These are phyloP conservation scores for Anthopleura sola DNA, from an alignment of 64 coral and sea anemone genomes.

Conservation along the genomic window DNA sequence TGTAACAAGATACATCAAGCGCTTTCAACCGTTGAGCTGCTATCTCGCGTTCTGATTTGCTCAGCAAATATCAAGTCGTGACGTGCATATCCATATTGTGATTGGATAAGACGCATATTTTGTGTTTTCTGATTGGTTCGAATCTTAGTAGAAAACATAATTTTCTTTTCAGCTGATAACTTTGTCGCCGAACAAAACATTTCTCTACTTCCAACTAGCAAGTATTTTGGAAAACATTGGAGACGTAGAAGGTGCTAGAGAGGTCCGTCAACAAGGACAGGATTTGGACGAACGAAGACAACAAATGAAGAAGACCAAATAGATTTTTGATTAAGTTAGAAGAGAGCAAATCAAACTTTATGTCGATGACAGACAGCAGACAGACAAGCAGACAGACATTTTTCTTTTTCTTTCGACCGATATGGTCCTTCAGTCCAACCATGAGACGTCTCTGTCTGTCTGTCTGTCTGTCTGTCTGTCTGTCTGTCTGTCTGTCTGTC, in stretches of 20 bases:
- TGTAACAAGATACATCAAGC: no score
- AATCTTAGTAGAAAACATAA: no score
- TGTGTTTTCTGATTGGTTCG: no score
- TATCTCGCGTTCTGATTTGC: no score
- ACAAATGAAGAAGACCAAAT: background rate
- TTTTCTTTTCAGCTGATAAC: conserved; percentile 23
- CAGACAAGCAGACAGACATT: no score
- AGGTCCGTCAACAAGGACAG: background rate
- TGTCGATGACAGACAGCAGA: no score
- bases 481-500: background rate
- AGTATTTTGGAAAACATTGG: conserved; percentile 32
- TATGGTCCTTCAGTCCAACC: no score
- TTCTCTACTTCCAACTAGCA: conserved; percentile 21
- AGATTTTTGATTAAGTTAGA: background rate
- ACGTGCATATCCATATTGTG: no score
- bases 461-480: background rate
- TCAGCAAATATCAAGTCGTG: no score
- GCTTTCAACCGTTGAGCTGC: no score
- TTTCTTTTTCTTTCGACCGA: background rate
- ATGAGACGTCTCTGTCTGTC: background rate
- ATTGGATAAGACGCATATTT: no score
- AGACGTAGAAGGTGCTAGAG: conserved; percentile 30
- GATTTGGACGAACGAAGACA: background rate
- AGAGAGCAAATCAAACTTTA: no score
- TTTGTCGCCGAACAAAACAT: conserved; percentile 5